Evolutionary conservation across 2,888 invertebrate species (phyloP).

Genomic region (Syrphus vitripennis): DNA sequence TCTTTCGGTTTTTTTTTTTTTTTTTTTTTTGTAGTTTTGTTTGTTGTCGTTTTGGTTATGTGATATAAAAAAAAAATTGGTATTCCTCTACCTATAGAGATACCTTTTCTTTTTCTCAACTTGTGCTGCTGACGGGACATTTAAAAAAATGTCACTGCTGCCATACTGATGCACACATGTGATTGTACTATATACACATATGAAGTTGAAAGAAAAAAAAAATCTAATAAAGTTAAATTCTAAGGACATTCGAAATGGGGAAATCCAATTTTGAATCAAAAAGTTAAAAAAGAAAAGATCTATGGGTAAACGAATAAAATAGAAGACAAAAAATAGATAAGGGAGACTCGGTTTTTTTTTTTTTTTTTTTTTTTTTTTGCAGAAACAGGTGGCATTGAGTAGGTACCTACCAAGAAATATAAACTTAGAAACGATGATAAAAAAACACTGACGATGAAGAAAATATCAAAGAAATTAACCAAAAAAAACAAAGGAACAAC

Average conservation of each 20-base stretch:
- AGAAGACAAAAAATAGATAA: background rate
- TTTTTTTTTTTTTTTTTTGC: background rate
- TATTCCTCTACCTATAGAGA: too few relatives aligned
- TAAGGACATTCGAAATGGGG: slow-evolving; percentile 63
- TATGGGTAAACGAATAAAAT: slow-evolving; percentile 16
- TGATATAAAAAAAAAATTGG: too few relatives aligned
- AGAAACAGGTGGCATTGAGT: slow-evolving; percentile 67
- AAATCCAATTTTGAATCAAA: slow-evolving; percentile 65
- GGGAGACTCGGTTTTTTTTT: background rate
- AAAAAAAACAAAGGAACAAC: background rate
- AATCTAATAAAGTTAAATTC: slow-evolving; percentile 18
- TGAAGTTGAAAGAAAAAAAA: background rate
- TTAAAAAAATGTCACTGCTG: slow-evolving; percentile 62
- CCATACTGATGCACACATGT: slow-evolving; percentile 10
- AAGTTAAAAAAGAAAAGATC: slow-evolving; percentile 55
- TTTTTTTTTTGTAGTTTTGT: slow-evolving; percentile 25
- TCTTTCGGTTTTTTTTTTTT: background rate
- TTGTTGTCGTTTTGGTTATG: slow-evolving; percentile 24
- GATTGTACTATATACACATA: background rate
- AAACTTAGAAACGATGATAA: slow-evolving; percentile 25
- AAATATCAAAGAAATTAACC: background rate
- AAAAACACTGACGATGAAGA: slow-evolving; percentile 1
- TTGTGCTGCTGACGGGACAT: slow-evolving; percentile 68
- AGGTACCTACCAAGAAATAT: slow-evolving; percentile 19
- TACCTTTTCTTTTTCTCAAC: slow-evolving; percentile 36